Conservation (phyloP, 1,140 invertebrate genomes). For the Atopsyche davidsoni region DNA sequence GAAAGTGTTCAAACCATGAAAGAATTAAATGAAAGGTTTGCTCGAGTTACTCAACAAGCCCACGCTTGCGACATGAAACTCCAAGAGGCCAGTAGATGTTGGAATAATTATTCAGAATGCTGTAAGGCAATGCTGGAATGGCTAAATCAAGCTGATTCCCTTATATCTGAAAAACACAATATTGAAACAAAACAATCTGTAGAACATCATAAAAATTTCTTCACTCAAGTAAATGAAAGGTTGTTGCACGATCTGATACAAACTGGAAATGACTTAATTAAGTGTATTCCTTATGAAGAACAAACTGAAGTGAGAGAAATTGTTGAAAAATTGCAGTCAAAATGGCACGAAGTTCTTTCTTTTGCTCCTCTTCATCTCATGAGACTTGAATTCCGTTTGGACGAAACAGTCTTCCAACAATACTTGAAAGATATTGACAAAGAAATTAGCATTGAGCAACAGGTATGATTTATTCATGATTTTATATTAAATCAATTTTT, state of each 20-base stretch:
- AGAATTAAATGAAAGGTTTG: constrained; percentile 77
- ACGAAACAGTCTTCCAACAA: constrained; percentile 78
- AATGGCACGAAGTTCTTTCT: constrained; percentile 72
- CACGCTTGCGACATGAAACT: constrained; percentile 74
- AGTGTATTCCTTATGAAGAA: constrained; percentile 59
- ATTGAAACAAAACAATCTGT: constrained; percentile 76
- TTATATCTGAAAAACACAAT: constrained; percentile 69
- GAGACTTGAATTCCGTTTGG: constrained; percentile 80
- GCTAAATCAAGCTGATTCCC: constrained; percentile 74
- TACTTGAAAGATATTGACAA: constrained; percentile 85
- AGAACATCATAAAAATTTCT: constrained; percentile 77
- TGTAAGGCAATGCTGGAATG: constrained; percentile 77
- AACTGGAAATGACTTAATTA: constrained; percentile 73
- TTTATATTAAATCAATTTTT: not conserved
- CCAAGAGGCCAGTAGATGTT: constrained; percentile 71
- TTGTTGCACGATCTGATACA: constrained; percentile 76
- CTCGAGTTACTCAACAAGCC: constrained; percentile 62
- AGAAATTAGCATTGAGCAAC: constrained; percentile 78
- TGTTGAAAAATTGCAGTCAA: constrained; percentile 63
- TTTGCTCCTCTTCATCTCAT: constrained; percentile 80
- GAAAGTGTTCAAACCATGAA: constrained; percentile 66
- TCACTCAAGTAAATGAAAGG: constrained; percentile 75
- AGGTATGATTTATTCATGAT: constrained; percentile 38
- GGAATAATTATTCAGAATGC: constrained; percentile 79
- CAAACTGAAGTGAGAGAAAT: constrained; percentile 62